Conservation (phyloP, 2,113 vertebrate genomes). For the Forbesichthys papilliferus region DNA sequence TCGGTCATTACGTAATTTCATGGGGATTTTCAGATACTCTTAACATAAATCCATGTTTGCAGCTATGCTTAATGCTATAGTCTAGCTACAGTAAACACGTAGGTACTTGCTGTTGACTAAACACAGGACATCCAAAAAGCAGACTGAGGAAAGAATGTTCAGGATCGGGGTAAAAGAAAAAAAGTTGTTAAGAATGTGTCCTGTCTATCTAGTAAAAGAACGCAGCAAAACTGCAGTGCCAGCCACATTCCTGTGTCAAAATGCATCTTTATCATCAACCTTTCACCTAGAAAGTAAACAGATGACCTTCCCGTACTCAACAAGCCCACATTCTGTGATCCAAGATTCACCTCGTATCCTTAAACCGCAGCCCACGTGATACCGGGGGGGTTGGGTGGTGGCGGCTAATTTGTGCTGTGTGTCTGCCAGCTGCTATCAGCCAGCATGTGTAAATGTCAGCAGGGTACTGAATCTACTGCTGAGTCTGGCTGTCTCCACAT, state of each 20-base stretch:
- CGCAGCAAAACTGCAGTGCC: background rate
- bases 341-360: constrained; percentile 17
- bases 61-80: background rate
- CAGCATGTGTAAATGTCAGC: constrained; percentile 51
- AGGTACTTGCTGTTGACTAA: background rate
- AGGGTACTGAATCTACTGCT: constrained; percentile 24
- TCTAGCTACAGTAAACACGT: background rate
- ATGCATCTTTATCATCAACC: background rate
- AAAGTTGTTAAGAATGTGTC: background rate
- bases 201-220: background rate
- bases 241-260: background rate
- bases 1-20: background rate
- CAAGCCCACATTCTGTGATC: constrained; percentile 28
- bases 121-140: no score
- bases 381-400: background rate
- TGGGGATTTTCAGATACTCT: background rate
- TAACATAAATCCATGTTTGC: background rate
- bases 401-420: constrained; percentile 38
- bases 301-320: constrained; percentile 15
- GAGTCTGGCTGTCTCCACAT: constrained; percentile 34
- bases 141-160: no score
- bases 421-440: constrained; percentile 39
- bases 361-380: constrained; percentile 50
- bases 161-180: no score
- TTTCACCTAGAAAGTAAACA: constrained; percentile 13